Conservation (phyloP, 2,797 vertebrate species). For the Enteromius viviparus region DNA sequence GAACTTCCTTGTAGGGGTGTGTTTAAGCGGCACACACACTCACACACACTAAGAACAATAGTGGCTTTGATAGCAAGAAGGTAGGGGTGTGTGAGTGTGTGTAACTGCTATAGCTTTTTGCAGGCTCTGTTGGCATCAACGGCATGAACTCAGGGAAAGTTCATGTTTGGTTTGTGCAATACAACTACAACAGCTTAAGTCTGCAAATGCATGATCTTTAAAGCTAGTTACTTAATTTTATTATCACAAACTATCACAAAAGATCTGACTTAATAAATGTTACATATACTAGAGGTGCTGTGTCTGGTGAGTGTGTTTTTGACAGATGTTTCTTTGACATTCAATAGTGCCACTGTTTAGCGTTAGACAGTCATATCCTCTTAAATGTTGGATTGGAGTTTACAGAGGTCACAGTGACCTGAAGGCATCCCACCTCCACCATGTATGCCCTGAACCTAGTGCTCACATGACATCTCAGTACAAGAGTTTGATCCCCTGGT, state of each 20-base stretch:
- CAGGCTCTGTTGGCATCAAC: conserved; percentile 4
- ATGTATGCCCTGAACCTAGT: conserved; percentile 23
- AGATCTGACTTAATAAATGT: background rate
- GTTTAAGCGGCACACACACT: conserved; percentile 32
- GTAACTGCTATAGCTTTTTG: background rate
- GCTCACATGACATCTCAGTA: conserved; percentile 51
- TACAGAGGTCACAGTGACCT: conserved; percentile 18
- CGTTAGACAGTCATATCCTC: background rate
- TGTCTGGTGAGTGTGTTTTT: background rate
- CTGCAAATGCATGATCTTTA: background rate
- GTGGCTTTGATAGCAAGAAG: conserved; percentile 47
- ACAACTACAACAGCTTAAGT: background rate
- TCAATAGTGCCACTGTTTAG: background rate
- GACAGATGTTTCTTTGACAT: background rate
- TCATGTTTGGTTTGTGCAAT: conserved; percentile 45
- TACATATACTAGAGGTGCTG: background rate
- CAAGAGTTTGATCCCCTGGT: conserved; percentile 19
- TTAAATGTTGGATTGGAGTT: background rate
- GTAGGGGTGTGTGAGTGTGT: conserved; percentile 32
- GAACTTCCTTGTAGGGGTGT: conserved; percentile 44
- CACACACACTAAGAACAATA: conserved; percentile 43
- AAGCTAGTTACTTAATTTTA: background rate
- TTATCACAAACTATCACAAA: background rate
- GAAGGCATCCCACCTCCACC: background rate
- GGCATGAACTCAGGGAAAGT: conserved; percentile 38